Percentiles rank a stretch among this genome's conserved stretches.
These are phyloP conservation scores for Drosophila stalkeri DNA, from an alignment of 2,888 invertebrate species.

Conservation along the genomic window DNA sequence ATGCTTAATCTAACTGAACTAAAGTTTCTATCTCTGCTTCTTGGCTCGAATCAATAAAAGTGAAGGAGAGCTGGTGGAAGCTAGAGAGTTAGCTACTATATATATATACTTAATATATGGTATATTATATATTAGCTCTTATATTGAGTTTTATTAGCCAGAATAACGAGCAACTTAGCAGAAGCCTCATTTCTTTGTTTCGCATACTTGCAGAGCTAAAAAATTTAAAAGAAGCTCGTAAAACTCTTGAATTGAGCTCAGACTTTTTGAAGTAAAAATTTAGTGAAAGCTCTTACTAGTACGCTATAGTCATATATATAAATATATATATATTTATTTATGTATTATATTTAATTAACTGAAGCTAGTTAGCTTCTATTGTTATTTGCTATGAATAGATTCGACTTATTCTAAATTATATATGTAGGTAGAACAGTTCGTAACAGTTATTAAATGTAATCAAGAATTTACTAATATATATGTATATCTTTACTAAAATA, in stretches of 20 bases:
- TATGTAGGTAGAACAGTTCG: too few relatives aligned
- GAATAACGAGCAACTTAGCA: background rate
- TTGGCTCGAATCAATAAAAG: background rate
- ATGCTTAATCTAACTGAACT: background rate
- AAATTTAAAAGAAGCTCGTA: background rate
- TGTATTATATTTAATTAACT: background rate
- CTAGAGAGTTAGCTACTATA: background rate
- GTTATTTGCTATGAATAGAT: background rate
- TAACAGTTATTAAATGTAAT: too few relatives aligned
- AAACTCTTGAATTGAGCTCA: background rate
- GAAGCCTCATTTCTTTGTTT: background rate
- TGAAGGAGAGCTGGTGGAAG: too few relatives aligned
- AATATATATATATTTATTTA: too few relatives aligned
- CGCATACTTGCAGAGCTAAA: background rate
- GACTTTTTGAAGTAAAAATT: background rate
- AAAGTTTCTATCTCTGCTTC: background rate
- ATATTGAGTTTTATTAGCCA: slow-evolving; percentile 5
- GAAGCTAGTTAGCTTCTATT: background rate
- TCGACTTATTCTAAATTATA: too few relatives aligned
- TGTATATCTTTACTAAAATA: background rate
- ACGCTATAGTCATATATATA: background rate
- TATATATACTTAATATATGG: background rate
- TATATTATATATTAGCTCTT: background rate
- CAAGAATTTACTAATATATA: too few relatives aligned
- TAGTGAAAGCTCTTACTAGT: background rate